Conservation (phyloP, 1,140 invertebrate genomes). For the Dysdera silvatica region DNA sequence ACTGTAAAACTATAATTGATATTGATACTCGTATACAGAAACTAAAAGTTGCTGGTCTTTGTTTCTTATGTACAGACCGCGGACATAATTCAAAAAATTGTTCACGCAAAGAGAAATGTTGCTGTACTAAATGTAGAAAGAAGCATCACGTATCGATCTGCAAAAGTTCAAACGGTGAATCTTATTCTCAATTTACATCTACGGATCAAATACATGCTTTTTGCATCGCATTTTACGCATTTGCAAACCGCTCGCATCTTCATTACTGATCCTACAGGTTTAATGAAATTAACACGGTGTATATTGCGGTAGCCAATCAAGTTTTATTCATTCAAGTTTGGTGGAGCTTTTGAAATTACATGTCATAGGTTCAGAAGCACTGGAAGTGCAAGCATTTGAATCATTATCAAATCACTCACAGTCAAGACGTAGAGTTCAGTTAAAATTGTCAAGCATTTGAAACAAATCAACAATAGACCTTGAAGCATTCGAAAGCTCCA, state of each 20-base stretch:
- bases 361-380: not conserved
- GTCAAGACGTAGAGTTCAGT: not conserved
- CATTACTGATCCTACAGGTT: no score
- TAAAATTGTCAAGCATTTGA: not conserved
- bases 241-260: no score
- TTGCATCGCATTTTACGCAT: no score
- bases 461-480: not conserved
- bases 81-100: not conserved
- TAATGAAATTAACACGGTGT: not conserved
- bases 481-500: not conserved
- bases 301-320: not conserved
- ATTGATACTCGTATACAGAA: not conserved
- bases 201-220: no score
- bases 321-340: not conserved
- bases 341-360: not conserved
- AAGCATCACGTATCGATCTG: slow-evolving; percentile 8
- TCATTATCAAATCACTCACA: not conserved
- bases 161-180: not conserved
- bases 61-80: not conserved
- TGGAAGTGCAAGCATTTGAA: not conserved
- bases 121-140: not conserved
- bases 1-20: slow-evolving; percentile 4
- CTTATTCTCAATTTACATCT: not conserved
- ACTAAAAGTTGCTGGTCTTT: not conserved
- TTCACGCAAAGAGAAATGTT: not conserved